phyloP scores from a whole-genome alignment of 1,140 invertebrate species.

The Drosophila navojoa region DNA sequence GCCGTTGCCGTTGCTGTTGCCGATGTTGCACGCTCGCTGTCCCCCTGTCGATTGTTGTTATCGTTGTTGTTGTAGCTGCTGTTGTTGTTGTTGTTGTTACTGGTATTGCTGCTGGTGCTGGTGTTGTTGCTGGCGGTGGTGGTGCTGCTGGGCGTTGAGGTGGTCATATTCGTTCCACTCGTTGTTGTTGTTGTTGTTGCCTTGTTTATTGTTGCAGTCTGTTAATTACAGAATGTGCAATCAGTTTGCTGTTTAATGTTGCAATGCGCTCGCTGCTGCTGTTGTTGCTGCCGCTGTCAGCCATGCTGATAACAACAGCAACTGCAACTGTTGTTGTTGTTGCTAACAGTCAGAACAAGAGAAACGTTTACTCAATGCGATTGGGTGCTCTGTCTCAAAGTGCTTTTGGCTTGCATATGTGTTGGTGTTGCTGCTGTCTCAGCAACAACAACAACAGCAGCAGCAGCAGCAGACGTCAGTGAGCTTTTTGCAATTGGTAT shows the following conservation, averaged over 20 bases:
- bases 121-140: slow-evolving; percentile 36
- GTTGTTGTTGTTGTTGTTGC: slow-evolving; percentile 11
- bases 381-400: slow-evolving; percentile 4
- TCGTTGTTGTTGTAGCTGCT: slow-evolving; percentile 22
- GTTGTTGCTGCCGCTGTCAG: slow-evolving; percentile 24
- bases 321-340: slow-evolving; percentile 17
- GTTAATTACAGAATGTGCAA: slow-evolving; percentile 50
- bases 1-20: slow-evolving; percentile 5
- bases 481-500: slow-evolving; percentile 54
- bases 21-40: slow-evolving; percentile 25
- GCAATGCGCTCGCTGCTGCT: slow-evolving; percentile 30
- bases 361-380: slow-evolving; percentile 38
- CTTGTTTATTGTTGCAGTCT: slow-evolving; percentile 46
- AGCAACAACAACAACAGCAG: slow-evolving; percentile 32
- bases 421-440: slow-evolving; percentile 51
- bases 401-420: slow-evolving; percentile 19
- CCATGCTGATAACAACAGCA: slow-evolving; percentile 41
- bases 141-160: slow-evolving; percentile 62
- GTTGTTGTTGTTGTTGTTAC: slow-evolving; percentile 11
- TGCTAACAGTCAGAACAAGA: slow-evolving; percentile 35
- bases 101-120: neutral
- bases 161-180: slow-evolving; percentile 65
- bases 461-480: slow-evolving; percentile 10
- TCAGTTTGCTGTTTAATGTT: slow-evolving; percentile 48
- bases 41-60: slow-evolving; percentile 20